Evolutionary conservation across 2,888 invertebrate genomes (phyloP).

Genomic region (Thera obeliscata): DNA sequence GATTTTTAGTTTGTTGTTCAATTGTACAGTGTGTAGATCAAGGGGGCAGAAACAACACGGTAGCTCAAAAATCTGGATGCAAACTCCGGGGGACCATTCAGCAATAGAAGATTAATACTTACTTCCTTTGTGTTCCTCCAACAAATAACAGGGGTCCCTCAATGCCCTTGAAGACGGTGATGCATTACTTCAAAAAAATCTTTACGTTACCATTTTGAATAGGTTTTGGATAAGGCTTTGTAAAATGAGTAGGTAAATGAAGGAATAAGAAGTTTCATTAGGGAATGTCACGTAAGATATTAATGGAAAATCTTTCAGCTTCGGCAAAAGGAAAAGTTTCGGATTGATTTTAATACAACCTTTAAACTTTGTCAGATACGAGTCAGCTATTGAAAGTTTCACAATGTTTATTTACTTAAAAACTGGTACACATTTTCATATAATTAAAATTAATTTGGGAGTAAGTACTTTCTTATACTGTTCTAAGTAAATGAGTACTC

Average conservation of each 20-base stretch:
- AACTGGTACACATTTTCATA: too few relatives aligned
- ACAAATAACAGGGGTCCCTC: slow-evolving; percentile 58
- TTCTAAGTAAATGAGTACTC: slow-evolving; percentile 19
- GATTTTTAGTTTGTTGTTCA: background rate
- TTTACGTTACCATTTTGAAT: slow-evolving; percentile 21
- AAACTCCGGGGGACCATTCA: slow-evolving; percentile 70
- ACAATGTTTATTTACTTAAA: too few relatives aligned
- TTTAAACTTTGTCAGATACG: background rate
- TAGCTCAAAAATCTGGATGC: slow-evolving; percentile 71
- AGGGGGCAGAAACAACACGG: slow-evolving; percentile 56
- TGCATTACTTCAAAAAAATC: slow-evolving; percentile 61
- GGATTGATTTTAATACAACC: slow-evolving; percentile 1
- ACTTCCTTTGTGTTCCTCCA: slow-evolving; percentile 67
- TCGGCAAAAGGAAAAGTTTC: slow-evolving; percentile 6
- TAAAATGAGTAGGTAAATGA: slow-evolving; percentile 8
- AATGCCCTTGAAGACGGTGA: slow-evolving; percentile 59
- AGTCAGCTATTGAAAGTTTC: background rate
- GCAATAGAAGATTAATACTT: slow-evolving; percentile 80
- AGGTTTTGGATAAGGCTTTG: slow-evolving; percentile 34
- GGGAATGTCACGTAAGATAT: slow-evolving; percentile 38
- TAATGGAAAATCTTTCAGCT: slow-evolving; percentile 4
- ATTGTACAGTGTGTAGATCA: slow-evolving; percentile 36
- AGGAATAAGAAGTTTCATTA: slow-evolving; percentile 40
- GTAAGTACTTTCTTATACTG: background rate
- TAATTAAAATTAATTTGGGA: background rate